phyloP scores from a whole-genome alignment of 2,113 vertebrate genomes.

The Oreochromis spilurus region DNA sequence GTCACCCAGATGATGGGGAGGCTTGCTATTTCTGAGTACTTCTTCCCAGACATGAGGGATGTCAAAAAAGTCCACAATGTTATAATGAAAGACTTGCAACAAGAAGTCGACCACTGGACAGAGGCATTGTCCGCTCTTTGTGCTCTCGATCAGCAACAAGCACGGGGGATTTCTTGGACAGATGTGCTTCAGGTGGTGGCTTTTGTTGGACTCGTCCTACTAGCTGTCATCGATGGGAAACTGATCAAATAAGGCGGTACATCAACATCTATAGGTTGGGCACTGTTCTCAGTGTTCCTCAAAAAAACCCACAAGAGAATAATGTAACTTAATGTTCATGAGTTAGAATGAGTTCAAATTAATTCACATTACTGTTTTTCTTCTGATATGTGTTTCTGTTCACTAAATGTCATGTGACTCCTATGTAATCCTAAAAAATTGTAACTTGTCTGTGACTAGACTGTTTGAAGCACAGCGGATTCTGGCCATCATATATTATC shows the following conservation, averaged over 20 bases:
- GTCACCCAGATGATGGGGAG: background rate
- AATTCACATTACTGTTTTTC: background rate
- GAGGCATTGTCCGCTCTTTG: background rate
- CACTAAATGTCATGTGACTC: background rate
- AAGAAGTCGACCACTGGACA: background rate
- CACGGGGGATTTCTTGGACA: background rate
- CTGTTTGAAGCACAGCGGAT: accelerated
- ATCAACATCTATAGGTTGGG: background rate
- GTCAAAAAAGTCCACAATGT: background rate
- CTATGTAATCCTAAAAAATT: background rate
- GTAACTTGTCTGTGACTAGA: background rate
- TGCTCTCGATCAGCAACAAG: background rate
- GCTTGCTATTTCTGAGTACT: background rate
- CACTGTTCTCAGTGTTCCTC: background rate
- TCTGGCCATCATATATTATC: background rate
- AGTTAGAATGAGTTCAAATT: background rate
- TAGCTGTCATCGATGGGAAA: background rate
- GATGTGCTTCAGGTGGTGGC: background rate
- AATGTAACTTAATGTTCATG: background rate
- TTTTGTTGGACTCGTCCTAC: background rate
- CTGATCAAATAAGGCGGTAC: background rate
- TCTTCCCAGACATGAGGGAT: accelerated
- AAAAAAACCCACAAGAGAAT: background rate
- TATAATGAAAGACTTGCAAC: background rate
- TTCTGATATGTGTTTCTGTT: background rate